Evolutionary conservation across 2,797 vertebrate genomes (phyloP).

Genomic region (Vipera latastei): DNA sequence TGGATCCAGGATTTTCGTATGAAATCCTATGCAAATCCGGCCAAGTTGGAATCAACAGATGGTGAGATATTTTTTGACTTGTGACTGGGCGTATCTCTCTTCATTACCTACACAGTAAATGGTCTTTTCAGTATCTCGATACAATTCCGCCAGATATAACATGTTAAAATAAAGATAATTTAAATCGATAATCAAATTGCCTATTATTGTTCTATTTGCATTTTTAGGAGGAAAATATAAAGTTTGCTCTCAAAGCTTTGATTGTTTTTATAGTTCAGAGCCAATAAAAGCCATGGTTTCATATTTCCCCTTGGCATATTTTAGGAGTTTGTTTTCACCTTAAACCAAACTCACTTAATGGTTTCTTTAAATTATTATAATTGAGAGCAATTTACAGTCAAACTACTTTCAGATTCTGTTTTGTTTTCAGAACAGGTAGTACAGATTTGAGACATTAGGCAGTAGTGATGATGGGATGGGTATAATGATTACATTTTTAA

Average conservation of each 20-base stretch:
- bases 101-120: background rate
- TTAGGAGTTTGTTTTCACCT: background rate
- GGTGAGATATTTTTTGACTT: conserved; percentile 70
- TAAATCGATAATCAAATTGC: background rate
- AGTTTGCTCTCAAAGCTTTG: background rate
- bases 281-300: background rate
- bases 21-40: conserved; percentile 87
- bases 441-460: background rate
- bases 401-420: background rate
- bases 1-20: conserved; percentile 96
- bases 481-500: background rate
- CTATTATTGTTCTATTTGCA: background rate
- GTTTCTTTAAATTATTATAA: background rate
- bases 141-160: background rate
- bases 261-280: background rate
- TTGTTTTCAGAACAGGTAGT: background rate
- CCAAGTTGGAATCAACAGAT: conserved; percentile 95
- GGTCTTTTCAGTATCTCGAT: background rate
- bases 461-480: background rate
- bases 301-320: background rate
- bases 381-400: background rate
- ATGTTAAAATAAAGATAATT: background rate
- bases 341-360: background rate
- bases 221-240: background rate
- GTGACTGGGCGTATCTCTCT: background rate